Conservation (phyloP, 2,888 invertebrate species). For the Saturnia japonica region DNA sequence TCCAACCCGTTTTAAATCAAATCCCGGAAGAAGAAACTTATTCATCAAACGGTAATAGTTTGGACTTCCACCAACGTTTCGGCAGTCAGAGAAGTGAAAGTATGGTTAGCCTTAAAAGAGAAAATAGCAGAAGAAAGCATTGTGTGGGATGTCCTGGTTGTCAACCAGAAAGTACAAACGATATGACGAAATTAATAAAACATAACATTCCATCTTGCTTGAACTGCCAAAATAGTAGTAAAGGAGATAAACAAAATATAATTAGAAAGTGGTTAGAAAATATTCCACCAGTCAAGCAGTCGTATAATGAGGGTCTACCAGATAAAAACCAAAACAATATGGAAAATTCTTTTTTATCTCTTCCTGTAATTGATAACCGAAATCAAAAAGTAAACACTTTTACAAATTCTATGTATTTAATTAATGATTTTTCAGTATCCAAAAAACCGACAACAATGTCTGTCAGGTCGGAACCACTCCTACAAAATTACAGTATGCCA, state of each 20-base stretch:
- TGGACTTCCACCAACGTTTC: conserved; percentile 71
- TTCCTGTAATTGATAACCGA: conserved; percentile 52
- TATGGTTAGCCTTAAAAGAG: conserved; percentile 82
- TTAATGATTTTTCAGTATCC: conserved; percentile 51
- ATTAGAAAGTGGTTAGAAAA: conserved; percentile 90
- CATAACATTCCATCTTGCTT: conserved; percentile 74
- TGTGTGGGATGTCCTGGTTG: conserved; percentile 88
- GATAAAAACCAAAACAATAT: conserved; percentile 50
- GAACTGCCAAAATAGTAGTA: conserved; percentile 76
- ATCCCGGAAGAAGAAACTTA: conserved; percentile 90
- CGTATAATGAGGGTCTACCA: conserved; percentile 53
- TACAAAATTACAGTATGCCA: conserved; percentile 68
- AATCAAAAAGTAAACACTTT: conserved; percentile 57
- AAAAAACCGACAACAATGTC: conserved; percentile 63
- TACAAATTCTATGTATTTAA: conserved; percentile 48
- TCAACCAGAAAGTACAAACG: conserved; percentile 55
- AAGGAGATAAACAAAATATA: conserved; percentile 87
- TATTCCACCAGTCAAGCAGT: conserved; percentile 79
- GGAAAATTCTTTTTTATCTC: conserved; percentile 62
- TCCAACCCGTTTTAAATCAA: conserved; percentile 88
- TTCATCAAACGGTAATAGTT: conserved; percentile 72
- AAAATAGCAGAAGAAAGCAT: conserved; percentile 82
- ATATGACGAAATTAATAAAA: conserved; percentile 66
- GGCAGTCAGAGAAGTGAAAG: conserved; percentile 81
- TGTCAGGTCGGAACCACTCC: conserved; percentile 71